Base-by-base conservation (phyloP, 2,113 vertebrate species). In the Gadus macrocephalus region DNA sequence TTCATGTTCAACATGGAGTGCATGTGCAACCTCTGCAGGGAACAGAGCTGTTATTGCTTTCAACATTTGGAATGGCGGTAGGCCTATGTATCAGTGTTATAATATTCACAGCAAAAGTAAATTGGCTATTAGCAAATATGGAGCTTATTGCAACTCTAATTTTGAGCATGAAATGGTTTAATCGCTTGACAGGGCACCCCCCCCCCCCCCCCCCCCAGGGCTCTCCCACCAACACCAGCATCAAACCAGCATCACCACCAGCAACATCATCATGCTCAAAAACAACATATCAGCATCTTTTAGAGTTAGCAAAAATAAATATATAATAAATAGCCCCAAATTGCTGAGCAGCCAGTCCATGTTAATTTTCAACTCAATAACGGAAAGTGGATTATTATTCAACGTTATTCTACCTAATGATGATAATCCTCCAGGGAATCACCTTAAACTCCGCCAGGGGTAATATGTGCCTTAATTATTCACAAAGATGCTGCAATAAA, bases 261-360 rank as follows among this genome's bases (percentile, higher is more conserved):
- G 78, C 71, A 67, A 82, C 70, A 61, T 64, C 70, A 15, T 70
- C 53, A 66, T 79, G 31, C 31, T 35, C 12, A 76, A 79, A 88
- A 80, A 88, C 80, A 31, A 82, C 76, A 69, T 80, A 78, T 86
- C 81, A 86, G 84, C 87, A 82, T 78, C 53, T 85, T 82, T 11
- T 64, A 38, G 66, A 81, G 72, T 81, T 87, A 83, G 69, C 67
- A 67, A 35, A 35, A 35, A 35, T 35, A 35, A 35, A 35, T 35
- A 35, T 3, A 35, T 35, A 35, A 78, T 64, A 78, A 82, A 85
- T 78, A 74, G 80, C 65, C 78, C 62, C 61, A 83, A 77, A 77
- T 75, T 82, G 88, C 88, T 79, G 86, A 79, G 70, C 64, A 20
- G 76, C 75, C 65, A 73, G 72, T 80, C 64, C 20, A 35, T 72